phyloP scores from a whole-genome alignment of 2,888 invertebrate species.

The Brachyptera putata region DNA sequence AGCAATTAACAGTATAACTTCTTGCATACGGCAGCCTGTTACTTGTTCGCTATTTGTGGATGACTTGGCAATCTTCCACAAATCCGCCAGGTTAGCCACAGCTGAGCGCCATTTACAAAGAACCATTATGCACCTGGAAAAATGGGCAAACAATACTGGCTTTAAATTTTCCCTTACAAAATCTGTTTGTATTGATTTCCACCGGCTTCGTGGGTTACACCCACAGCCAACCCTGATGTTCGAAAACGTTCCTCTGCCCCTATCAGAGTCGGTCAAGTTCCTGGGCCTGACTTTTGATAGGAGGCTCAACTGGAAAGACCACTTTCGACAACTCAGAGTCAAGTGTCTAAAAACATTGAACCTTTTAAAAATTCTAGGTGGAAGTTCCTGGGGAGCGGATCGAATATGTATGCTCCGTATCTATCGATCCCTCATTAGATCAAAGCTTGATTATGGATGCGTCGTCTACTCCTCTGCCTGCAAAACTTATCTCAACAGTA shows the following conservation, averaged over 20 bases:
- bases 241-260: neutral
- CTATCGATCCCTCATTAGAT: neutral
- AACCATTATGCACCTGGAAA: slow-evolving; percentile 4
- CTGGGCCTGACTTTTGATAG: slow-evolving; percentile 5
- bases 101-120: neutral
- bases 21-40: neutral
- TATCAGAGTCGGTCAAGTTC: neutral
- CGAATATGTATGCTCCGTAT: slow-evolving; percentile 9
- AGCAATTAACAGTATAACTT: slow-evolving; percentile 19
- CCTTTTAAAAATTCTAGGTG: slow-evolving; percentile 6
- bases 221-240: slow-evolving; percentile 6
- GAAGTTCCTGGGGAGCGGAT: slow-evolving; percentile 11
- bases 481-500: neutral
- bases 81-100: neutral
- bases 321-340: neutral
- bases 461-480: neutral
- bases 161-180: slow-evolving; percentile 14
- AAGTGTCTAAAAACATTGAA: slow-evolving; percentile 1
- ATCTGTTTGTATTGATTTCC: slow-evolving; percentile 13
- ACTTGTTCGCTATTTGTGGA: slow-evolving; percentile 18
- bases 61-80: slow-evolving; percentile 15
- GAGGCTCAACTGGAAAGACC: slow-evolving; percentile 16
- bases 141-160: slow-evolving; percentile 10
- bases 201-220: neutral
- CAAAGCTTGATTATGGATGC: neutral